A percentile compares a stretch with the other conserved stretches of the same genome.
phyloP scores from a whole-genome alignment of 2,888 invertebrate species.

The Uropetala carovei region DNA sequence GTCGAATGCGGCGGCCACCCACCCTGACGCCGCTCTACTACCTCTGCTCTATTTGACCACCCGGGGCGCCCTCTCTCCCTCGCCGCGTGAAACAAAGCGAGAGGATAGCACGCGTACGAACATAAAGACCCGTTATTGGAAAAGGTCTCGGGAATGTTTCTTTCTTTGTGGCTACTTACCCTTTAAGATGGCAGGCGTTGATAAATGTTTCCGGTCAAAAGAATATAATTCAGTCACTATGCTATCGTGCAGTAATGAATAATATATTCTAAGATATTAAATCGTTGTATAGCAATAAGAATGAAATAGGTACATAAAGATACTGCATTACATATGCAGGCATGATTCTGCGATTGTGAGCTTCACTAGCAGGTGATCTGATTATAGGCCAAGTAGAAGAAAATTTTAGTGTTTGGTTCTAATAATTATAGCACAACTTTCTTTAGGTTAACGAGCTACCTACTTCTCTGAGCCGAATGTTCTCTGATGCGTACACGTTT shows the following conservation, averaged over 20 bases:
- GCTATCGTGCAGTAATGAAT: background rate
- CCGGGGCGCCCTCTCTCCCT: background rate
- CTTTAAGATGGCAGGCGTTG: background rate
- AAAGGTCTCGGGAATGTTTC: background rate
- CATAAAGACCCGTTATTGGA: background rate
- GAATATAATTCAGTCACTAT: background rate
- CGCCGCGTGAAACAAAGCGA: conserved; percentile 27
- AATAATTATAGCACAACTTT: no score
- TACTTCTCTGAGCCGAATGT: no score
- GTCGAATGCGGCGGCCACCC: conserved; percentile 19
- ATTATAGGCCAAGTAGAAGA: no score
- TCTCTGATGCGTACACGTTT: no score
- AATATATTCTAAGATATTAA: no score
- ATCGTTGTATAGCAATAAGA: no score
- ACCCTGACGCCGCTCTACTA: background rate
- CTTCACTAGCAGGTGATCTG: no score
- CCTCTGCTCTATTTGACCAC: conserved; percentile 11
- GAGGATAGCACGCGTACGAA: conserved; percentile 9
- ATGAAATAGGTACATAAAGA: no score
- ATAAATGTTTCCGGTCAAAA: background rate
- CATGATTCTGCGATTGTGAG: no score
- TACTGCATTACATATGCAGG: no score
- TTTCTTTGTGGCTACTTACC: background rate
- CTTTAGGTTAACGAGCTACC: no score
- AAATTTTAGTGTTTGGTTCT: no score